These are phyloP conservation scores for zebrafish (Danio rerio) DNA, from an alignment of 2,113 vertebrate genomes.

Conservation along the genomic window GRCz12tu NC_133180.1:29386501-29387000, in stretches of 20 bases:
- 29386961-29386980: constrained; percentile 90
- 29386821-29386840: neutral
- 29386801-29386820: too few relatives aligned
- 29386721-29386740: neutral
- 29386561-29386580: neutral
- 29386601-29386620: neutral
- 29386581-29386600: neutral
- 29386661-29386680: too few relatives aligned
- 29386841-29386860: neutral
- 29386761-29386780: too few relatives aligned
- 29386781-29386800: too few relatives aligned
- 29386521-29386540: neutral
- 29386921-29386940: neutral
- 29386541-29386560: neutral
- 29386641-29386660: neutral
- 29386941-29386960: constrained; percentile 92
- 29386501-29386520: neutral
- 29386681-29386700: too few relatives aligned
- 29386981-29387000: constrained; percentile 93
- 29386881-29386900: neutral
- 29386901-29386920: neutral
- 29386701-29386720: too few relatives aligned
- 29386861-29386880: neutral
- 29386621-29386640: neutral
- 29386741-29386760: neutral